These are phyloP conservation scores for Bryconaethiops microstoma DNA, from an alignment of 2,797 vertebrate species.

Conservation along the genomic window DNA sequence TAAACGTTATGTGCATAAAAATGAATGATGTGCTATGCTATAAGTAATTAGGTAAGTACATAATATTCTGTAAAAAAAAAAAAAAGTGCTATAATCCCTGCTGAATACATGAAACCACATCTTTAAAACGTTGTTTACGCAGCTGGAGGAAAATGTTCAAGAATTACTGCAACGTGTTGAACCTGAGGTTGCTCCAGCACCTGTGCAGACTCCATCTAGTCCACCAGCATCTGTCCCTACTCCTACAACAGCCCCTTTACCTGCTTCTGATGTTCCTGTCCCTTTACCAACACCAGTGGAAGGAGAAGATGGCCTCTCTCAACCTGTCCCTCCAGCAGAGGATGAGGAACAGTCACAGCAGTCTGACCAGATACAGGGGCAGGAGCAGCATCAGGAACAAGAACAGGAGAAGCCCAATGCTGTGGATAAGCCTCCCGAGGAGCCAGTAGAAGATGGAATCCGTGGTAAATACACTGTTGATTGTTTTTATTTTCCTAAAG, in stretches of 20 bases:
- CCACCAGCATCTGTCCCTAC: conserved; percentile 58
- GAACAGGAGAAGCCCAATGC: conserved; percentile 57
- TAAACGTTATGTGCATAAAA: background rate
- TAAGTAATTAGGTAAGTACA: too few species aligned
- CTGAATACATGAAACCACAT: background rate
- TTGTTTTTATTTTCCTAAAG: background rate
- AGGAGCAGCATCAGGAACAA: conserved; percentile 40
- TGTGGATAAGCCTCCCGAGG: conserved; percentile 61
- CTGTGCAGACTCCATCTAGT: conserved; percentile 47
- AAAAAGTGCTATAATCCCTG: background rate
- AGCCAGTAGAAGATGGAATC: conserved; percentile 57
- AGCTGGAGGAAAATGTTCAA: conserved; percentile 88
- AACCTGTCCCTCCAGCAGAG: conserved; percentile 66
- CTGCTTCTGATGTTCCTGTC: conserved; percentile 61
- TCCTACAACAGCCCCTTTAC: conserved; percentile 54
- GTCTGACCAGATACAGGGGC: conserved; percentile 35
- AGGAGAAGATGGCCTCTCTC: conserved; percentile 62
- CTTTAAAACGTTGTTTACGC: conserved; percentile 41
- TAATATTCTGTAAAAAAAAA: background rate
- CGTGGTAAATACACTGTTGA: conserved; percentile 60
- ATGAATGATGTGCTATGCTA: background rate
- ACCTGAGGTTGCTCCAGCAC: conserved; percentile 63
- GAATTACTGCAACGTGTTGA: conserved; percentile 81
- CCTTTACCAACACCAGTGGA: conserved; percentile 66
- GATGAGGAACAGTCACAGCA: conserved; percentile 64